phyloP scores from a whole-genome alignment of 2,113 vertebrate species.

The Chroicocephalus ridibundus region DNA sequence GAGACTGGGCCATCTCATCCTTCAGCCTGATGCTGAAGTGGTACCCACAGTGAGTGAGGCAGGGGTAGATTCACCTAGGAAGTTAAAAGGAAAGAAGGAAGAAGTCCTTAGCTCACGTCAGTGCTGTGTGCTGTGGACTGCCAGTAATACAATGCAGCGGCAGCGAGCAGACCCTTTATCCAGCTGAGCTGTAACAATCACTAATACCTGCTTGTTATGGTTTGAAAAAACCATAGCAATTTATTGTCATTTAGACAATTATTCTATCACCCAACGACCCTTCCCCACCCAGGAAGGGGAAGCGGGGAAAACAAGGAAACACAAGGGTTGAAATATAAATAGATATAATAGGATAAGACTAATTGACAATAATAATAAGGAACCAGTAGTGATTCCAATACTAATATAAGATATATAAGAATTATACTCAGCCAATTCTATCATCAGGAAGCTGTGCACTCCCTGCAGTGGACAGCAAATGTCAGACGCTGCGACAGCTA shows the following conservation, averaged over 20 bases:
- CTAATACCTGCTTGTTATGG: background rate
- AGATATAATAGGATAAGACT: background rate
- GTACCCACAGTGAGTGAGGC: background rate
- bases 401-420: background rate
- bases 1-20: background rate
- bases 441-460: background rate
- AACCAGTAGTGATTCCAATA: background rate
- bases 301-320: background rate
- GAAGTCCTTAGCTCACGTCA: background rate
- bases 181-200: background rate
- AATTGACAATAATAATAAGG: background rate
- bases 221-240: background rate
- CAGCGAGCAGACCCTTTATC: background rate
- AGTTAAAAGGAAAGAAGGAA: background rate
- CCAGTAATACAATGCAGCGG: background rate
- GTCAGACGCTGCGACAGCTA: background rate
- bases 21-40: background rate
- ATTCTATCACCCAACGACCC: background rate
- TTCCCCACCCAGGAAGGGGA: background rate
- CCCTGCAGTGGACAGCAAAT: background rate
- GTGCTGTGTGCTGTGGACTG: background rate
- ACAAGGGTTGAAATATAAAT: background rate
- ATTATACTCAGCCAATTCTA: background rate
- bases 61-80: background rate
- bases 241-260: background rate